Conservation (phyloP, 2,797 vertebrate species). For the Sebastes dallii region DNA sequence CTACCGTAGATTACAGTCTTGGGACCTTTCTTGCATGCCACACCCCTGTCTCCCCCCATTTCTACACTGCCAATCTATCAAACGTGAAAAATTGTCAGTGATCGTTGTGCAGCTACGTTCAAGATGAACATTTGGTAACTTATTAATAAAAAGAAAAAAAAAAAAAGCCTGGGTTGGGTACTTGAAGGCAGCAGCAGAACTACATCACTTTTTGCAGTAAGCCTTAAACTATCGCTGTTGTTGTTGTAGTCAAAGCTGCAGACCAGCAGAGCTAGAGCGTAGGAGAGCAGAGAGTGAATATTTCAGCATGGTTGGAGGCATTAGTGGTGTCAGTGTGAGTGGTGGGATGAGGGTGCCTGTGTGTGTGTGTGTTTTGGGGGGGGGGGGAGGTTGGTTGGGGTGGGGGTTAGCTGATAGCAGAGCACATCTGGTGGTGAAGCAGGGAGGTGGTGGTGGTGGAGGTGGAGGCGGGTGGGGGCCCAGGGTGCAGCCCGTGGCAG, state of each 20-base stretch:
- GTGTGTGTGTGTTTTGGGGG: neutral
- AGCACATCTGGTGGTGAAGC: slow-evolving; percentile 85
- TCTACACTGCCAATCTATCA: too few relatives aligned
- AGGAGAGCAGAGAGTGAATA: slow-evolving; percentile 66
- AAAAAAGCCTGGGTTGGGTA: neutral
- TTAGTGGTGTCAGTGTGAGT: slow-evolving; percentile 80
- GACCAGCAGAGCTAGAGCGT: slow-evolving; percentile 23
- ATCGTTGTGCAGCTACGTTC: neutral
- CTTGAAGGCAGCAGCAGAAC: slow-evolving; percentile 9
- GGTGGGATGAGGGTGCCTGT: slow-evolving; percentile 55
- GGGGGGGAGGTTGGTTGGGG: neutral
- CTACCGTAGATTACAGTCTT: too few relatives aligned
- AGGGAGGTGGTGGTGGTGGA: slow-evolving; percentile 56
- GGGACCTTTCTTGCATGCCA: too few relatives aligned
- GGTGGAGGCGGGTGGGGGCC: slow-evolving; percentile 70
- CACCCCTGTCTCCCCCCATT: too few relatives aligned
- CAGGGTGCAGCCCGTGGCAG: slow-evolving; percentile 87
- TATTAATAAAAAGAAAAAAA: neutral
- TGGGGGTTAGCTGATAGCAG: slow-evolving; percentile 60
- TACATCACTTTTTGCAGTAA: neutral
- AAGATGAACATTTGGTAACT: neutral
- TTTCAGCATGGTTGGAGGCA: slow-evolving; percentile 73
- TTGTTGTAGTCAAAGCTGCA: slow-evolving; percentile 26
- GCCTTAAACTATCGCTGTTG: slow-evolving; percentile 14
- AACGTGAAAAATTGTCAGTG: neutral